Evolutionary conservation across 2,888 invertebrate species (phyloP), one percentile per base, ranked within the genome.

Genomic region (Zaprionus lineosus): DNA sequence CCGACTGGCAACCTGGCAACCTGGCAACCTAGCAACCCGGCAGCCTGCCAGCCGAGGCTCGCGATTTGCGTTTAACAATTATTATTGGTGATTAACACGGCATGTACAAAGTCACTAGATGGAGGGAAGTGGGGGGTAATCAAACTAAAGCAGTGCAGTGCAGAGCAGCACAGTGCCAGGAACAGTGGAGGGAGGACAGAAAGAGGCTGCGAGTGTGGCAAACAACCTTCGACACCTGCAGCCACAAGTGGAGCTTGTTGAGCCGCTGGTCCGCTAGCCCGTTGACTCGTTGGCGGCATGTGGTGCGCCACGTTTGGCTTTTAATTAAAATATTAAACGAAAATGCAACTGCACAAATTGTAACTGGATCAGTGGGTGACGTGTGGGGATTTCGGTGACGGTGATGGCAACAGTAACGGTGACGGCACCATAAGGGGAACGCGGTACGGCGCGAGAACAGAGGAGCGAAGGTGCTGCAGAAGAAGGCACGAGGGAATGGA

Each of bases 51-150:
- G 51, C 44, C 53, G 43, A 47, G 56, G 51, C 41, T 58, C 71
- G 75, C 78, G 81, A 74, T 78, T 77, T 81, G 84, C 81, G 84
- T 82, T 81, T 81, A 81, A 81, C 84, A 81, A 81, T 81, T 81
- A 82, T 84, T 84, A 84, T 81, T 81, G 81, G 82, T 82, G 81
- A 81, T 84, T 81, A 81, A 81, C 81, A 81, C 84, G 81, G 82
- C 81, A 81, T 84, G 82, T 74, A 78, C 78, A 73, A 59, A 69
- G 75, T 37, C 24, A 51, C 40, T 21, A 28, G 6, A 12, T 14
- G 29, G 46, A 36, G 50, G 24, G 16, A n/a, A n/a, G n/a, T n/a
- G n/a, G n/a, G n/a, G n/a, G n/a, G n/a, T n/a, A n/a, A n/a, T n/a
- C n/a, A n/a, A n/a, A n/a, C n/a, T n/a, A n/a, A n/a, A n/a, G n/a